Conservation (phyloP, 2,113 vertebrate genomes). For the Romanogobio albipinnatus region DNA sequence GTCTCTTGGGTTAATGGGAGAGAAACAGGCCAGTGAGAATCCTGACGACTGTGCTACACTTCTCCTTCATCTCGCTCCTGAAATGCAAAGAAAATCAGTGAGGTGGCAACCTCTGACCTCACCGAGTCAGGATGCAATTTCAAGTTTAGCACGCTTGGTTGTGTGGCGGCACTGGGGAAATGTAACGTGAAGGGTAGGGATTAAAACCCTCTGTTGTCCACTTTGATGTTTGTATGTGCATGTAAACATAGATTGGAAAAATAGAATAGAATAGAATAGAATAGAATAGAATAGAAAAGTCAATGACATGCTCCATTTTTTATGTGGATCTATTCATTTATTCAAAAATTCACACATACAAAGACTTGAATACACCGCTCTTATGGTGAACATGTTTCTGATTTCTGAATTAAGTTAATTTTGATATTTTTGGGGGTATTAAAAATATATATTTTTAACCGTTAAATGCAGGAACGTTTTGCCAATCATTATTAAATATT, state of each 20-base stretch:
- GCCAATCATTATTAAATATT: no score
- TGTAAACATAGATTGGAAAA: not conserved
- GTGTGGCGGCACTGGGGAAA: not conserved
- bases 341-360: not conserved
- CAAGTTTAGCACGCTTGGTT: not conserved
- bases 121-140: not conserved
- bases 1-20: not conserved
- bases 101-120: conserved; percentile 26
- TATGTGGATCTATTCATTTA: not conserved
- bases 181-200: conserved; percentile 22
- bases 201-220: conserved; percentile 35
- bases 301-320: not conserved
- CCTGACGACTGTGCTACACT: not conserved
- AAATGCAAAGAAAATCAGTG: conserved; percentile 10
- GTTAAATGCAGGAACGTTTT: no score
- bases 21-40: not conserved
- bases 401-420: not conserved
- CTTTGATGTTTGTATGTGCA: not conserved
- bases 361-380: not conserved
- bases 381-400: not conserved
- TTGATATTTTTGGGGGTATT: not conserved
- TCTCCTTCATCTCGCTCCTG: not conserved
- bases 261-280: not conserved
- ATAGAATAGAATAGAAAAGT: not conserved
- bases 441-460: no score